phyloP scores from a whole-genome alignment of 2,888 invertebrate genomes.

The Agrochola circellaris region DNA sequence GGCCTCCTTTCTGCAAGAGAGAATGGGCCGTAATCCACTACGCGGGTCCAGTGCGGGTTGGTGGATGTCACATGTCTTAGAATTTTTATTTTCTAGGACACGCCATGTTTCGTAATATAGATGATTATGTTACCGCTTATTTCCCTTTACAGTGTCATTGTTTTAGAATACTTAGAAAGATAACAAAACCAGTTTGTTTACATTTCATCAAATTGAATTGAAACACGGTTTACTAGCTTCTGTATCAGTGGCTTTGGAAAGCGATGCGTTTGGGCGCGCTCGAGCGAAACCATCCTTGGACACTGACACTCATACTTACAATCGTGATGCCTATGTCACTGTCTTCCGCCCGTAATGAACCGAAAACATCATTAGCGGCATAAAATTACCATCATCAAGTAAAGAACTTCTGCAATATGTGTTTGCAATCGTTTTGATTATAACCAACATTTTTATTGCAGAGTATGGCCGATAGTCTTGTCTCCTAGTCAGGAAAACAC shows the following conservation, averaged over 20 bases:
- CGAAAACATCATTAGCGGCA: neutral
- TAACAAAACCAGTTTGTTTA: constrained; percentile 21
- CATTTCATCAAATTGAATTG: neutral
- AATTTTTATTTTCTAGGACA: neutral
- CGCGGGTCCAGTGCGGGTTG: too few species aligned
- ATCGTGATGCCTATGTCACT: neutral
- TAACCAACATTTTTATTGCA: neutral
- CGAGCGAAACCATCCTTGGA: constrained; percentile 28
- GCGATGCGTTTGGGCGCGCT: constrained; percentile 24
- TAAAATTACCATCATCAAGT: neutral
- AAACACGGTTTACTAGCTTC: neutral
- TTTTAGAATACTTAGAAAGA: too few species aligned
- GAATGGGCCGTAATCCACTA: too few species aligned
- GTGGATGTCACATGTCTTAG: neutral
- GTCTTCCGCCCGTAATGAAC: neutral
- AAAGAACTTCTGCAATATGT: neutral
- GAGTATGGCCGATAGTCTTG: neutral
- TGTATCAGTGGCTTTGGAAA: constrained; percentile 14
- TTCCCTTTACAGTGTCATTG: neutral
- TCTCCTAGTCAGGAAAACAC: neutral
- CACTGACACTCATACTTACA: neutral
- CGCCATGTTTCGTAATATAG: neutral
- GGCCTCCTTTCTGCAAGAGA: neutral
- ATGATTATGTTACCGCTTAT: neutral
- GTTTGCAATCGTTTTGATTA: neutral